Conservation (phyloP, 2,888 invertebrate genomes). For the Dynastes grantii region DNA sequence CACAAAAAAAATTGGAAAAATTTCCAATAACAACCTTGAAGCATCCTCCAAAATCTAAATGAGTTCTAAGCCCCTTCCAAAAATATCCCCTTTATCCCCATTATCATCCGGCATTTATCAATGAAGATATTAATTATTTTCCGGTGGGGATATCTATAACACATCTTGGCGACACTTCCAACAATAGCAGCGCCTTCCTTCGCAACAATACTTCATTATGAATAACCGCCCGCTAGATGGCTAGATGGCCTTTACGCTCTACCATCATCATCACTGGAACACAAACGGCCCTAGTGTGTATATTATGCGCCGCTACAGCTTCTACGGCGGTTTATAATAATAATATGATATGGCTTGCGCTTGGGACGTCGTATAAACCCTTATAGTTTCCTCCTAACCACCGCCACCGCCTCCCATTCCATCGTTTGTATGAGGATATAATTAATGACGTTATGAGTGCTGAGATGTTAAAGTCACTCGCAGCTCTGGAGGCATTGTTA, state of each 20-base stretch:
- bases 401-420: too few species aligned
- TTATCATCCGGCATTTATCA: conserved; percentile 38
- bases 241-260: neutral
- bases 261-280: neutral
- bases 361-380: neutral
- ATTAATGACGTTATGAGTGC: conserved; percentile 28
- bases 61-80: neutral
- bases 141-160: conserved; percentile 15
- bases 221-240: conserved; percentile 16
- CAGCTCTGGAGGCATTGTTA: conserved; percentile 5
- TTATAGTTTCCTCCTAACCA: too few species aligned
- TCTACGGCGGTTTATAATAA: neutral
- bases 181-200: conserved; percentile 17
- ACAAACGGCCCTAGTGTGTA: too few species aligned
- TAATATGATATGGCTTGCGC: conserved; percentile 13
- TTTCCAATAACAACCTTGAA: too few species aligned
- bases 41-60: too few species aligned
- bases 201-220: conserved; percentile 38
- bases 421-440: neutral
- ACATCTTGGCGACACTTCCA: conserved; percentile 42
- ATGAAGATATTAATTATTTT: conserved; percentile 39
- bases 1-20: too few species aligned
- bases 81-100: neutral
- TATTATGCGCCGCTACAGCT: neutral
- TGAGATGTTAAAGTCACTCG: conserved; percentile 22